A percentile compares a stretch with the other conserved stretches of the same genome.
These are phyloP conservation scores for Pterophyllum scalare DNA, from an alignment of 2,113 vertebrate genomes.

Conservation along the genomic window DNA sequence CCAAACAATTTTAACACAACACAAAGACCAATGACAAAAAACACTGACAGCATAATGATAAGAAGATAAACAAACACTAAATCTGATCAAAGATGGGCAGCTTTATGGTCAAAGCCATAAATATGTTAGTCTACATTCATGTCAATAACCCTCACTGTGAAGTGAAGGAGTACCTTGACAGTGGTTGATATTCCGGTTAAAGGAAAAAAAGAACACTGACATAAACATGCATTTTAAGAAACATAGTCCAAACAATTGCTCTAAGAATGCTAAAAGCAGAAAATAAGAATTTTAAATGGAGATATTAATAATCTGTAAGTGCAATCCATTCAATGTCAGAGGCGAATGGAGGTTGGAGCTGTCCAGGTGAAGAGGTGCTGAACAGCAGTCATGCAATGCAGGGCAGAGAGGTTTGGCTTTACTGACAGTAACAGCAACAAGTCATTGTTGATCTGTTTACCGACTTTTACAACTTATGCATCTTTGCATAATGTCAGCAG, in stretches of 20 bases:
- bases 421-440: constrained; percentile 61
- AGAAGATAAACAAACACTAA: constrained; percentile 74
- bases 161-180: constrained; percentile 60
- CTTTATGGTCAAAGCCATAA: constrained; percentile 74
- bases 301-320: constrained; percentile 75
- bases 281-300: constrained; percentile 74
- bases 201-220: constrained; percentile 66
- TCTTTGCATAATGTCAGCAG: constrained; percentile 73
- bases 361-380: constrained; percentile 80
- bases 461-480: constrained; percentile 67
- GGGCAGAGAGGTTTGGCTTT: constrained; percentile 59
- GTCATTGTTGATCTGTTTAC: constrained; percentile 52
- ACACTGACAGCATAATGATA: constrained; percentile 80
- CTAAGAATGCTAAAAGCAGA: constrained; percentile 81
- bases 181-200: constrained; percentile 70
- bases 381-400: constrained; percentile 75
- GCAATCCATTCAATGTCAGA: constrained; percentile 76
- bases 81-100: constrained; percentile 77
- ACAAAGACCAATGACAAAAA: constrained; percentile 82
- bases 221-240: constrained; percentile 83
- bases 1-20: constrained; percentile 80
- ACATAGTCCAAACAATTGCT: constrained; percentile 73
- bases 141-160: constrained; percentile 64
- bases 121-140: constrained; percentile 79
- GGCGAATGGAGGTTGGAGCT: constrained; percentile 78